These are phyloP conservation scores for Polymixis lichenea DNA, from an alignment of 2,888 invertebrate species.

Conservation along the genomic window DNA sequence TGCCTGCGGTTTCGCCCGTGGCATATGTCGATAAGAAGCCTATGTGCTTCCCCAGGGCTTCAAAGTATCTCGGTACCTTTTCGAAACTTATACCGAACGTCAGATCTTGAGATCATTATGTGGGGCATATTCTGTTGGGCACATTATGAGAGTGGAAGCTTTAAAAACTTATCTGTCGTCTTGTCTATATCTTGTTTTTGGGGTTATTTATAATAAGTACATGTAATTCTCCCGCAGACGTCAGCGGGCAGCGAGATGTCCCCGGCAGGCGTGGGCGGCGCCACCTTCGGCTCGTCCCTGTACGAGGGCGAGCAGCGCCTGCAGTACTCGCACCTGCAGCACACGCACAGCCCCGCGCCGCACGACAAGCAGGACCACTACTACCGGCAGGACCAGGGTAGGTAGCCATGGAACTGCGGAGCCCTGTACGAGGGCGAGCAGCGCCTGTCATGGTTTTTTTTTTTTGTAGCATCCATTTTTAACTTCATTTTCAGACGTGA, in stretches of 20 bases:
- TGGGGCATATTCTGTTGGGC: too few species aligned
- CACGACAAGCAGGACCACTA: conserved; percentile 72
- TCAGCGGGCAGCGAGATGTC: conserved; percentile 74
- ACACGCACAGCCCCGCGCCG: conserved; percentile 61
- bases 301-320: conserved; percentile 62
- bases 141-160: background rate
- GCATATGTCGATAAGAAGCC: too few species aligned
- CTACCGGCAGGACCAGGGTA: conserved; percentile 81
- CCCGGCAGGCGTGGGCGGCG: conserved; percentile 71
- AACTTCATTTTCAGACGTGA: background rate
- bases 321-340: conserved; percentile 67
- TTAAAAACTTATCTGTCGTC: too few species aligned
- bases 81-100: too few species aligned
- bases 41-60: too few species aligned
- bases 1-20: too few species aligned
- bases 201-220: background rate
- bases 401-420: too few species aligned
- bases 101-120: too few species aligned
- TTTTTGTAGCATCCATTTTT: background rate
- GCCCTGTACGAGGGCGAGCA: conserved; percentile 57
- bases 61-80: too few species aligned
- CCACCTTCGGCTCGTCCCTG: conserved; percentile 70
- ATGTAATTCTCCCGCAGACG: conserved; percentile 56
- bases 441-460: conserved; percentile 47
- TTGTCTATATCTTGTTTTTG: background rate